Evolutionary conservation across 2,797 vertebrate genomes (phyloP).

Genomic region (Gorsachius magnificus): DNA sequence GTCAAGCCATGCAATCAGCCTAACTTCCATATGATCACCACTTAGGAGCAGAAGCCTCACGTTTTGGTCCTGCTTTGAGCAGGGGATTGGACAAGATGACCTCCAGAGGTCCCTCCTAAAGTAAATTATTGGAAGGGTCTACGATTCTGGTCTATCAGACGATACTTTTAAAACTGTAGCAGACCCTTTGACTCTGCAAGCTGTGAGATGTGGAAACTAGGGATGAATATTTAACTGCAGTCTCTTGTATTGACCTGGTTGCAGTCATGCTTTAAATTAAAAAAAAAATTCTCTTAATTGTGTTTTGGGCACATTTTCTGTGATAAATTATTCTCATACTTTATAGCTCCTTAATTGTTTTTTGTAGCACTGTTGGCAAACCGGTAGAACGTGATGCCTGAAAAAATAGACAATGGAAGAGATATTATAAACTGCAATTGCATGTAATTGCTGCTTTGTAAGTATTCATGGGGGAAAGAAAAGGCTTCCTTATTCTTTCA

Average conservation of each 20-base stretch:
- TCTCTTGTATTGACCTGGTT: not conserved
- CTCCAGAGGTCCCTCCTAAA: not conserved
- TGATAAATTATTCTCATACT: not conserved
- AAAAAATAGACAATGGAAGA: not conserved
- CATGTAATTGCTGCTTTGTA: slow-evolving; percentile 17
- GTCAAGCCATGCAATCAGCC: no score
- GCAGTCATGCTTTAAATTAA: not conserved
- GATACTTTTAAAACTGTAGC: not conserved
- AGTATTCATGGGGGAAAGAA: not conserved
- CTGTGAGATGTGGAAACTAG: not conserved
- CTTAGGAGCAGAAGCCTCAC: not conserved
- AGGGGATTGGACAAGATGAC: not conserved
- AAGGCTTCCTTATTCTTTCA: not conserved
- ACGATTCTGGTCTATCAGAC: not conserved
- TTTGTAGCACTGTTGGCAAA: not conserved
- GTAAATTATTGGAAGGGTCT: not conserved
- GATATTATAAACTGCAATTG: not conserved
- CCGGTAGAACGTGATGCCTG: not conserved
- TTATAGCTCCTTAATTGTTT: not conserved
- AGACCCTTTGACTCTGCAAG: not conserved
- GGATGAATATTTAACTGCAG: not conserved
- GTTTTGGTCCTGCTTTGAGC: not conserved
- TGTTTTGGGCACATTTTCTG: not conserved
- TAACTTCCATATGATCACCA: not conserved
- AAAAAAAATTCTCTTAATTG: not conserved